A percentile compares a stretch with the other conserved stretches of the same genome.
These are phyloP conservation scores for Tragelaphus buxtoni DNA, from an alignment of 2,113 vertebrate genomes.

Conservation along the genomic window DNA sequence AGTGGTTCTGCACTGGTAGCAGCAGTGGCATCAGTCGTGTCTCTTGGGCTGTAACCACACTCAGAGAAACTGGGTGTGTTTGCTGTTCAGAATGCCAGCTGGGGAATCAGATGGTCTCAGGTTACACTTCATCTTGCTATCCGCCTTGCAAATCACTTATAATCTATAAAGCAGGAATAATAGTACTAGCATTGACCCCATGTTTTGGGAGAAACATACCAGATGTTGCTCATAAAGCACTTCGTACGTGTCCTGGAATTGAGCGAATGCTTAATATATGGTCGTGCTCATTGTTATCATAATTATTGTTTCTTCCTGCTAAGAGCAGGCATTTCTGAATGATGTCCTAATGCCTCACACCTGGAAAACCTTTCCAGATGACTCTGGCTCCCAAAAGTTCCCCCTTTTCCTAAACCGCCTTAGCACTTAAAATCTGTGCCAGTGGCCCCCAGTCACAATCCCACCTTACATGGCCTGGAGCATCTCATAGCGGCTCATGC, in stretches of 20 bases:
- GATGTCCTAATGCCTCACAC: background rate
- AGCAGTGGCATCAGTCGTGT: accelerated
- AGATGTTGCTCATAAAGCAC: background rate
- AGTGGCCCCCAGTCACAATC: background rate
- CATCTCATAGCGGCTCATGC: background rate
- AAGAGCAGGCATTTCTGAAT: background rate
- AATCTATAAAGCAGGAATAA: background rate
- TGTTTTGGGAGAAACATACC: background rate
- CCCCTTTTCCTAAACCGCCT: background rate
- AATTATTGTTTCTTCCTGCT: background rate
- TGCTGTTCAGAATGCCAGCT: no score
- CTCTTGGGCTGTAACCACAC: background rate
- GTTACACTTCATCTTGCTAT: background rate
- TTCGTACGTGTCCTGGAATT: background rate
- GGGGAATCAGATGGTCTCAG: background rate
- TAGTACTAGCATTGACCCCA: background rate
- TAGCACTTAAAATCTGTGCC: background rate
- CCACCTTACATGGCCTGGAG: background rate
- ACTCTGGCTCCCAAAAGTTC: background rate
- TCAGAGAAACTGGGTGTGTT: background rate
- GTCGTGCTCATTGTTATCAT: background rate
- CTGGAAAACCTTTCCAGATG: background rate
- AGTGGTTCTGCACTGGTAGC: accelerated
- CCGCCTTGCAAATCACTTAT: background rate
- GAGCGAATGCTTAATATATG: background rate